phyloP scores from a whole-genome alignment of 2,797 vertebrate species.

The Argyrosomus regius region DNA sequence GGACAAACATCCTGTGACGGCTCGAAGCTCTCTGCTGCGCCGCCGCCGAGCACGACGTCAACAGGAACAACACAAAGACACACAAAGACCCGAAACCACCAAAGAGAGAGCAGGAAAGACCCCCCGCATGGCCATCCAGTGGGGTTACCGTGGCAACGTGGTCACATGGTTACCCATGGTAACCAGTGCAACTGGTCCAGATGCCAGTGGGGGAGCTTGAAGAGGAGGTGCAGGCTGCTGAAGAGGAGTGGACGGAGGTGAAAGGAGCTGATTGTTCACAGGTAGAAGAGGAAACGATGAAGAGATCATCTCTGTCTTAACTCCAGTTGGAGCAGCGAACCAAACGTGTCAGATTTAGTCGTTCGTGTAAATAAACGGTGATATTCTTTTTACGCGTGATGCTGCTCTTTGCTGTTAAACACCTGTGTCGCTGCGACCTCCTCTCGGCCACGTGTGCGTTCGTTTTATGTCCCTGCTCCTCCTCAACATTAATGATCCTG shows the following conservation, averaged over 20 bases:
- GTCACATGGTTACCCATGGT: constrained; percentile 64
- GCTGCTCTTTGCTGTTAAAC: not conserved
- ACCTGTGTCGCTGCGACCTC: not conserved
- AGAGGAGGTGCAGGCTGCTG: not conserved
- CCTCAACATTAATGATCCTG: constrained; percentile 3
- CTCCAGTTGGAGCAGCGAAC: too few relatives aligned
- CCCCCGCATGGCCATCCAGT: constrained; percentile 26
- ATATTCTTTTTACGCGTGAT: not conserved
- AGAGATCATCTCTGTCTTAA: too few relatives aligned
- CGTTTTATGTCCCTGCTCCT: not conserved
- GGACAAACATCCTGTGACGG: not conserved
- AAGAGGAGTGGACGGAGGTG: not conserved
- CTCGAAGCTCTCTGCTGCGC: not conserved
- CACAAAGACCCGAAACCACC: not conserved
- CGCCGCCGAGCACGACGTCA: not conserved
- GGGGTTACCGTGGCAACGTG: constrained; percentile 78
- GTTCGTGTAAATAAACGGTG: too few relatives aligned
- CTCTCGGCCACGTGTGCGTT: not conserved
- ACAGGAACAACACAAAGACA: not conserved
- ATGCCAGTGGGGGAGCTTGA: constrained; percentile 46
- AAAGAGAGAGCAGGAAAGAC: not conserved
- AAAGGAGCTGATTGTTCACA: not conserved
- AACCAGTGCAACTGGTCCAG: constrained; percentile 54
- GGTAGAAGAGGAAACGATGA: not conserved
- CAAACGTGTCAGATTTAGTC: too few relatives aligned